Base-by-base conservation (phyloP, 2,797 vertebrate species). In the Macrochelys suwanniensis region DNA sequence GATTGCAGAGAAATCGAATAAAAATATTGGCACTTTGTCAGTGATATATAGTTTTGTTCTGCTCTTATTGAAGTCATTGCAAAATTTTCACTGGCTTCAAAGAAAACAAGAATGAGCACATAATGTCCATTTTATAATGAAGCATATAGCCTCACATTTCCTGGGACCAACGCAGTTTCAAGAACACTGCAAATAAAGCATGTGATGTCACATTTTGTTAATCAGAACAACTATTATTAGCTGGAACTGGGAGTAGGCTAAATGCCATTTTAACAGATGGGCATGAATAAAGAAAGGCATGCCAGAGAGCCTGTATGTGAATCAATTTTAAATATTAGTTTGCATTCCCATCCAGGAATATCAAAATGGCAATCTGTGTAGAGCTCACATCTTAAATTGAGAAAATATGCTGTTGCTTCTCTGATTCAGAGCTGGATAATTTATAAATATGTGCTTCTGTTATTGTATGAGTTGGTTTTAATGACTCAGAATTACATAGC, bases 401-500 rank as follows among this genome's bases (percentile, higher is more conserved):
- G 53, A 95, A 71, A 92, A 79, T 2, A 71, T 42, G 80, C 28
- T 56, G 33, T 2, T 87, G 88, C n/a, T 80, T 93, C 87, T 53
- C 59, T 77, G 82, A 57, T 90, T 92, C 89, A 96, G 86, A 95
- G 84, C 90, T 77, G 89, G 84, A 47, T 4, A 17, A 68, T 84
- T 91, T 89, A 92, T 53, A 91, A 93, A 86, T 89, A 87, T 1
- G 26, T 88, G 80, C 94, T 76, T 61, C 56, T 82, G 96, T 97
- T 97, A 97, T 95, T 94, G 95, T 26, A 94, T 88, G 74, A 92
- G 53, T 90, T 76, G 47, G 9, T 80, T 93, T 95, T 51, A 47
- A 59, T 97, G 95, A 97, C 90, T 97, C 95, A 97, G 96, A 89
- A 95, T 96, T 96, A 90, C 95, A 93, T 93, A 96, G 95, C 76